Evolutionary conservation across 2,888 invertebrate genomes (phyloP), one percentile per base, ranked within the genome.

Genomic region (Lithophane leautieri): DNA sequence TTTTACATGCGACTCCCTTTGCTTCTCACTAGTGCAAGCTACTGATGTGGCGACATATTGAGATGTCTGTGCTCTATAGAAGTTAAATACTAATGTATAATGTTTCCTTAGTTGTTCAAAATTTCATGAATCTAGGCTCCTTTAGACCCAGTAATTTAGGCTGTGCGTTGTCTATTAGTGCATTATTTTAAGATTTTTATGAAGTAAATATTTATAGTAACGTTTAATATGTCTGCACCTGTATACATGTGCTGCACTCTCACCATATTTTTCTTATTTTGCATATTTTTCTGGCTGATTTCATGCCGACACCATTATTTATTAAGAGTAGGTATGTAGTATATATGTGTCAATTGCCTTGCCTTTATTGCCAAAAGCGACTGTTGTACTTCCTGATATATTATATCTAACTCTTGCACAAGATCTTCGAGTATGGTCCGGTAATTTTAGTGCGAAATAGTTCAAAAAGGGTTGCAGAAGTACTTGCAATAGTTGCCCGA

Each of bases 331-430:
- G 7, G 2, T n/a, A 52, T 52, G 9, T 52, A n/a, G 7, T 61
- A 14, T 74, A 14, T 47, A 52, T 44, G 16, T 40, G n/a, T 14
- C 19, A 47, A 22, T 52, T 44, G n/a, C n/a, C 8, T 42, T 75
- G 19, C 34, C 16, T 52, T 8, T 69, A 9, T 28, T 75, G 7
- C 44, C 11, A 34, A 74, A 74, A 52, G 62, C 42, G 60, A 62
- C 11, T 4, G 60, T 44, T 42, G n/a, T 16, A 9, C 25, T 54
- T 34, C 19, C 8, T 44, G 12, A 61, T 44, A 60, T 11, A 19
- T 67, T 56, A 54, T 69, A 62, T 69, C n/a, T 16, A 69, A n/a
- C 28, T 28, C 28, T 52, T 73, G 28, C 8, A 12, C 12, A 58
- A 40, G 28, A 47, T 42, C n/a, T 25, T 42, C 11, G 42, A 63